Conservation (phyloP, 2,113 vertebrate species). For the Sylvilagus bachmani region DNA sequence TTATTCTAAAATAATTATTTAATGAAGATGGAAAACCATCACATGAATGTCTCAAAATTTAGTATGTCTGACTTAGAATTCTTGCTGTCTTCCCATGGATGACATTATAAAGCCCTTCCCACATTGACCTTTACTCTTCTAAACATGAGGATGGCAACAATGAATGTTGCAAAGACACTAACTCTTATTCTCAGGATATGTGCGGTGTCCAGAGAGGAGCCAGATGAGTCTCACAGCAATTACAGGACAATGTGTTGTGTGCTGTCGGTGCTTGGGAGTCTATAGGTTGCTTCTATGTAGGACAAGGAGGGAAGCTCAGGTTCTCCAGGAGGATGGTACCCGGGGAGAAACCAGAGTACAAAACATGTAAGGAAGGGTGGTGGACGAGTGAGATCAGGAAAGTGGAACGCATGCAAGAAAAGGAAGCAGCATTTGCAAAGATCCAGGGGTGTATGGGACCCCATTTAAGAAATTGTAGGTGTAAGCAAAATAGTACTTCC, state of each 20-base stretch:
- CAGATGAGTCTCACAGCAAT: not conserved
- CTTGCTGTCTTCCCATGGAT: not conserved
- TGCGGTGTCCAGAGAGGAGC: not conserved
- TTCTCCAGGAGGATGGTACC: not conserved
- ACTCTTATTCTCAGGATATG: not conserved
- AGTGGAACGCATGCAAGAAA: not conserved
- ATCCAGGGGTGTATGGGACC: not conserved
- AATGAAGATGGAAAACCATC: not conserved
- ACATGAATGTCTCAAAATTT: not conserved
- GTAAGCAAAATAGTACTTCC: not conserved
- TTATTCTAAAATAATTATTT: constrained; percentile 21
- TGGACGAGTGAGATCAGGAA: not conserved
- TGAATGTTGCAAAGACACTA: not conserved
- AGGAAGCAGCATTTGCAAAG: not conserved
- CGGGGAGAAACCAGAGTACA: not conserved
- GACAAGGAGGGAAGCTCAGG: not conserved
- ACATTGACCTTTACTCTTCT: not conserved
- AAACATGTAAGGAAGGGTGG: not conserved
- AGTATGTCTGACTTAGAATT: not conserved
- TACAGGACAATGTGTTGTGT: fast-evolving
- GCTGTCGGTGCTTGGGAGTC: not conserved
- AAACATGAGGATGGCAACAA: not conserved
- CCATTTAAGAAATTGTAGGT: not conserved
- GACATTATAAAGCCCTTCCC: not conserved
- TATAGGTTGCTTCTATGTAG: too few species aligned